These are phyloP conservation scores for Octodonta nipae DNA, from an alignment of 2,888 invertebrate genomes.

Conservation along the genomic window DNA sequence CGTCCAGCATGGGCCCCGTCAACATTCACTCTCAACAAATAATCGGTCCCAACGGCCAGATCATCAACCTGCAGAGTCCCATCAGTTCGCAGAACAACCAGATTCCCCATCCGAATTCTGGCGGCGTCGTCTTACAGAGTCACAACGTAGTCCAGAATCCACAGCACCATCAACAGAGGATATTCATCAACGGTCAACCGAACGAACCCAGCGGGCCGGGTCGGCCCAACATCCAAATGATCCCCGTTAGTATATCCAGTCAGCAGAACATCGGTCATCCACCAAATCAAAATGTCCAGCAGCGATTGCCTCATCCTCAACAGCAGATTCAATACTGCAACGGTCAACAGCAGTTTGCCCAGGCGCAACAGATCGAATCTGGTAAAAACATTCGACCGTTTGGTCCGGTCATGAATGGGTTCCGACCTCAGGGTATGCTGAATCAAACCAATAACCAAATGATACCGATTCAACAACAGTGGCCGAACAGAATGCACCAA, in stretches of 20 bases:
- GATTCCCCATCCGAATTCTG: slow-evolving; percentile 7
- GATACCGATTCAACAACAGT: slow-evolving; percentile 23
- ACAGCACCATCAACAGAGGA: slow-evolving; percentile 23
- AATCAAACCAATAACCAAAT: slow-evolving; percentile 8
- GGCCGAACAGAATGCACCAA: slow-evolving; percentile 28
- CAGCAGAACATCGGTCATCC: slow-evolving; percentile 18
- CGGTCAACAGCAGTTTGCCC: slow-evolving; percentile 11
- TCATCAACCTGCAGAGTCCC: slow-evolving; percentile 44
- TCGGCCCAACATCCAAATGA: slow-evolving; percentile 30
- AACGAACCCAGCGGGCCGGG: slow-evolving; percentile 33
- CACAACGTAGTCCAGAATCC: slow-evolving; percentile 21
- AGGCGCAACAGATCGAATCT: slow-evolving; percentile 31
- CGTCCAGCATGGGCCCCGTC: slow-evolving; percentile 1
- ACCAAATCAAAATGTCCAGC: slow-evolving; percentile 18
- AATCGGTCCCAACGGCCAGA: slow-evolving; percentile 46
- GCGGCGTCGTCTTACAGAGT: slow-evolving; percentile 23
- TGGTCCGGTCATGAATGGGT: slow-evolving; percentile 23
- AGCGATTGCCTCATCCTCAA: slow-evolving; percentile 9
- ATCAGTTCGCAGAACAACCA: slow-evolving; percentile 20
- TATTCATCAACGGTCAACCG: slow-evolving; percentile 29
- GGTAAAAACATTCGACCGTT: slow-evolving; percentile 26
- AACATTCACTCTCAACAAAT: slow-evolving; percentile 27
- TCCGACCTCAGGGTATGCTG: slow-evolving; percentile 23
- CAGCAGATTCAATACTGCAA: background rate
- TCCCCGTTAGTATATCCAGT: slow-evolving; percentile 25